Percentiles rank a stretch among this genome's conserved stretches.
Evolutionary conservation across 1,140 invertebrate species (phyloP).

Genomic region (Grapholita molesta): DNA sequence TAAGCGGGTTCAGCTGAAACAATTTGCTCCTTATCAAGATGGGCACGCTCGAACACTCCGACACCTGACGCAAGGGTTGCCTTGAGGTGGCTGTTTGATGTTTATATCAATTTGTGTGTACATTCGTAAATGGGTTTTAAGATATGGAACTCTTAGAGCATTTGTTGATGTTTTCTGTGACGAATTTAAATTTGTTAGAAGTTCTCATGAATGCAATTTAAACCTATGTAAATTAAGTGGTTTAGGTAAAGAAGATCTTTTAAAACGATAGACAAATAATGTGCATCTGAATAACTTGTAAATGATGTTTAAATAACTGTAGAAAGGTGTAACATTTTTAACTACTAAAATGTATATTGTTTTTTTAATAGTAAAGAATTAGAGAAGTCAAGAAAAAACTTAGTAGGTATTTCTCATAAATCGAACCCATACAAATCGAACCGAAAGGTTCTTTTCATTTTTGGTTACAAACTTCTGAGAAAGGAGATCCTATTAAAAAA

Average conservation of each 20-base stretch:
- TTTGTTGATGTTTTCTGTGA: not conserved
- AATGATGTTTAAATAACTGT: too few species aligned
- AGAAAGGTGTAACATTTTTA: too few species aligned
- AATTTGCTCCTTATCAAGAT: constrained; percentile 51
- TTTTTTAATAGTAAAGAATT: too few species aligned
- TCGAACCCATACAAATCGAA: too few species aligned
- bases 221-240: not conserved
- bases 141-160: not conserved
- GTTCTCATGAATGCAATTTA: not conserved
- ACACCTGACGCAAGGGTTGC: not conserved
- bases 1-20: constrained; percentile 62
- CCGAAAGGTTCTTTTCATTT: too few species aligned
- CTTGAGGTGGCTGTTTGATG: constrained; percentile 6
- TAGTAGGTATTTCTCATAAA: too few species aligned
- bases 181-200: not conserved
- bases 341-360: too few species aligned
- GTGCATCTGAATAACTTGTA: too few species aligned
- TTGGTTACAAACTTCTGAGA: too few species aligned
- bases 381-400: too few species aligned
- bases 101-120: not conserved
- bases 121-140: not conserved
- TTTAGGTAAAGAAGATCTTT: not conserved
- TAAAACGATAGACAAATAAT: too few species aligned
- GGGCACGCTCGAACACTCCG: constrained; percentile 21
- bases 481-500: too few species aligned